Conservation (phyloP, 2,888 invertebrate species). For the Trissoscelio sp. region DNA sequence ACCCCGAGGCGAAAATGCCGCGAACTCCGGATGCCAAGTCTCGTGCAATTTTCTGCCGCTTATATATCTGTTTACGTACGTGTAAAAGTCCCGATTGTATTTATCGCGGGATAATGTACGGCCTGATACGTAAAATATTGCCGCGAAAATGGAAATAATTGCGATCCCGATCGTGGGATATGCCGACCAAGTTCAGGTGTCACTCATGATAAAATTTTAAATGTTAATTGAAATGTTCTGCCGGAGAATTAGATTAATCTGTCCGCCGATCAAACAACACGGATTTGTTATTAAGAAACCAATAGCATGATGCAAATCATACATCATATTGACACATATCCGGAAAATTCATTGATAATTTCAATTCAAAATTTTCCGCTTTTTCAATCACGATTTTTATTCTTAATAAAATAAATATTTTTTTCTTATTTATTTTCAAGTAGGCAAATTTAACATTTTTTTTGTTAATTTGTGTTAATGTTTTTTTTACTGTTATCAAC, state of each 20-base stretch:
- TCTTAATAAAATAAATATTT: too few species aligned
- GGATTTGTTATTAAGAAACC: constrained; percentile 20
- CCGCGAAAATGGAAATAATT: constrained; percentile 49
- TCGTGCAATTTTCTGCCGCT: constrained; percentile 45
- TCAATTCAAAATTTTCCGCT: neutral
- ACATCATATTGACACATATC: neutral
- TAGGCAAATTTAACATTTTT: too few species aligned
- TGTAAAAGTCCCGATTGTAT: constrained; percentile 50
- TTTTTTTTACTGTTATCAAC: too few species aligned
- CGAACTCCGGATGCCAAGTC: constrained; percentile 53
- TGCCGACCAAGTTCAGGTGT: constrained; percentile 54
- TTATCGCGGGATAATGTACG: constrained; percentile 49
- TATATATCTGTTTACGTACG: constrained; percentile 49
- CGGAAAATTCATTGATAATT: neutral
- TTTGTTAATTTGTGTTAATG: too few species aligned
- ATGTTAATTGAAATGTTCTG: constrained; percentile 64
- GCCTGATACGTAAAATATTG: constrained; percentile 30
- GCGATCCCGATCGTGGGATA: constrained; percentile 62
- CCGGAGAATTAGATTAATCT: constrained; percentile 37
- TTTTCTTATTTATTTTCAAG: too few species aligned
- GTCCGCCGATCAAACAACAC: neutral
- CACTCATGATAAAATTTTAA: constrained; percentile 52
- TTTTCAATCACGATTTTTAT: neutral
- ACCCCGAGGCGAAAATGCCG: constrained; percentile 47
- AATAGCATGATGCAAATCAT: constrained; percentile 3